phyloP scores from a whole-genome alignment of 2,888 invertebrate species.

The Dorcus parallelipipedus region DNA sequence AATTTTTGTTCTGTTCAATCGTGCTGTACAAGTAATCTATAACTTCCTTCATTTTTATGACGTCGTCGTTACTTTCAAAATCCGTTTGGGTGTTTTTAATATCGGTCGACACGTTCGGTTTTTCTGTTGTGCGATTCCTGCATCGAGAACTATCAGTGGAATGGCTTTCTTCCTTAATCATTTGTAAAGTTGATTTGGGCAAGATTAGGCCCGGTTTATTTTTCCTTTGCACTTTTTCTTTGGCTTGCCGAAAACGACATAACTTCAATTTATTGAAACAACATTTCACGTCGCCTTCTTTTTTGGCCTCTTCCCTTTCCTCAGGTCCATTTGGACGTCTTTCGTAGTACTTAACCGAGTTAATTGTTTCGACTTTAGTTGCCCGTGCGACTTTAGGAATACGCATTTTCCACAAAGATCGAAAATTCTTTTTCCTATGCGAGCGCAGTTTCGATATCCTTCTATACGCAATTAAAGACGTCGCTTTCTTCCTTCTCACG shows the following conservation, averaged over 20 bases:
- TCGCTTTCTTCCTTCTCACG: too few species aligned
- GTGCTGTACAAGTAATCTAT: slow-evolving; percentile 11
- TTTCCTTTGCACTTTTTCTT: too few species aligned
- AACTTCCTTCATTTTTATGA: slow-evolving; percentile 17
- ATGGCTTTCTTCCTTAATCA: slow-evolving; percentile 18
- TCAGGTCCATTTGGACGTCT: slow-evolving; percentile 1
- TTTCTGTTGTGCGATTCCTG: neutral
- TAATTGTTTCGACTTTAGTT: too few species aligned
- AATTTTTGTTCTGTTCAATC: slow-evolving; percentile 5
- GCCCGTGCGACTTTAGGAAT: too few species aligned
- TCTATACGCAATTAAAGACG: too few species aligned
- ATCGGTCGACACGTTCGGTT: neutral
- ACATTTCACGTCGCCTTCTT: neutral
- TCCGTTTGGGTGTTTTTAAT: slow-evolving; percentile 14
- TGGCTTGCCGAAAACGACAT: neutral
- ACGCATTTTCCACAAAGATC: too few species aligned
- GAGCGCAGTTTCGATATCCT: too few species aligned
- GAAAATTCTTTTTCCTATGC: too few species aligned
- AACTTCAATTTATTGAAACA: neutral
- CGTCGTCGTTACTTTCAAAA: slow-evolving; percentile 9
- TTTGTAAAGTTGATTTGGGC: slow-evolving; percentile 13
- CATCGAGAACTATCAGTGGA: slow-evolving; percentile 13
- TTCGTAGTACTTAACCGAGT: neutral
- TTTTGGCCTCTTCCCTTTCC: neutral
- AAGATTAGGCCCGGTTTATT: neutral